Percentiles rank a stretch among this genome's conserved stretches.
These are phyloP conservation scores for Diprion similis DNA, from an alignment of 1,140 invertebrate species.

Conservation along the genomic window DNA sequence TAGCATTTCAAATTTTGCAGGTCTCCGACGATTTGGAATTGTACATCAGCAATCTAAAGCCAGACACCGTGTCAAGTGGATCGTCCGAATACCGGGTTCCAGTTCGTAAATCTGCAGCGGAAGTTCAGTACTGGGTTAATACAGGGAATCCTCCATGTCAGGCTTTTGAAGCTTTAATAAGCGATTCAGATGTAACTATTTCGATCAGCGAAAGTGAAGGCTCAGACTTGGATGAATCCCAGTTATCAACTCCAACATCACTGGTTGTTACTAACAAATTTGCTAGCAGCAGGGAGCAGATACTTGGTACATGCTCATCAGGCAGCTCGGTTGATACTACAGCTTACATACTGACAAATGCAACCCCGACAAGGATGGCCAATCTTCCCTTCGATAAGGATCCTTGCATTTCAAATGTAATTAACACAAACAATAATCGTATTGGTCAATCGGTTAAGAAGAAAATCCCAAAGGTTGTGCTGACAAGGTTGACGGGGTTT, in stretches of 20 bases:
- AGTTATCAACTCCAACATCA: background rate
- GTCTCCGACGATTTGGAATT: slow-evolving; percentile 21
- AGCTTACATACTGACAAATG: slow-evolving; percentile 46
- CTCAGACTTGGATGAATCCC: background rate
- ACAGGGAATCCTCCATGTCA: slow-evolving; percentile 42
- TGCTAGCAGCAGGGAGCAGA: background rate
- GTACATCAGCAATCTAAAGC: slow-evolving; percentile 24
- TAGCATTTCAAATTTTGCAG: background rate
- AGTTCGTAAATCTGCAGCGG: slow-evolving; percentile 35
- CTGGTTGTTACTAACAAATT: background rate
- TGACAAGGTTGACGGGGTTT: too few species aligned
- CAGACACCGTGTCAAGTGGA: slow-evolving; percentile 12
- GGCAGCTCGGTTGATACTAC: slow-evolving; percentile 45
- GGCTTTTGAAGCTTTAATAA: background rate
- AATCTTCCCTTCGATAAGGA: too few species aligned
- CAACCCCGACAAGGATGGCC: slow-evolving; percentile 41
- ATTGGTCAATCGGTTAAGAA: too few species aligned
- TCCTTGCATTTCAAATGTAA: too few species aligned
- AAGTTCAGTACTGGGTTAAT: slow-evolving; percentile 48
- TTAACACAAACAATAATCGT: too few species aligned
- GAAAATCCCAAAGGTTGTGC: too few species aligned
- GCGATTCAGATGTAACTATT: background rate
- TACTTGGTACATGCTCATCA: slow-evolving; percentile 16
- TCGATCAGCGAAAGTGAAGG: background rate
- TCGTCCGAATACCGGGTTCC: slow-evolving; percentile 18